These are phyloP conservation scores for Anastatus disparis DNA, from an alignment of 1,140 invertebrate genomes.

Conservation along the genomic window DNA sequence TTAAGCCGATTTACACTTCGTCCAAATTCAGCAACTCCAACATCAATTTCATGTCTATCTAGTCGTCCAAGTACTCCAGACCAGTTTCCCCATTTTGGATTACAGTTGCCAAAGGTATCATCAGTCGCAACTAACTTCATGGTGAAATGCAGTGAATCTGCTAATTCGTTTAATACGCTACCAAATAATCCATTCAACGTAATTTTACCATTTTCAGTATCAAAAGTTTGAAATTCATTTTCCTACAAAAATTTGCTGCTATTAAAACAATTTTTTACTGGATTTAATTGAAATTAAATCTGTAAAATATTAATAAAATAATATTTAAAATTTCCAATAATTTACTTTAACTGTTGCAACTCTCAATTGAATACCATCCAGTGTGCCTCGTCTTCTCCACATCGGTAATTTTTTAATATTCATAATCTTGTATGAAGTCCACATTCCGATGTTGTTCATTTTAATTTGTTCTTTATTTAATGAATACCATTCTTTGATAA, in stretches of 20 bases:
- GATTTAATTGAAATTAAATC: too few species aligned
- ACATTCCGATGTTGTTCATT: not conserved
- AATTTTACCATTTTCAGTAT: not conserved
- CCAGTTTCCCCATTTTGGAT: not conserved
- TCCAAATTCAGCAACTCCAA: conserved; percentile 22
- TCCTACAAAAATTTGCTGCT: too few species aligned
- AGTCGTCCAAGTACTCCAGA: conserved; percentile 19
- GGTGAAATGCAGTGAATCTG: not conserved
- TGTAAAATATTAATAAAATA: not conserved
- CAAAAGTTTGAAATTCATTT: not conserved
- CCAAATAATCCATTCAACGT: conserved; percentile 16
- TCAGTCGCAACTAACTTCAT: not conserved
- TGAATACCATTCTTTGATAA: conserved; percentile 28
- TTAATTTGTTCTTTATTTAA: not conserved
- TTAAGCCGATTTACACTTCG: conserved; percentile 1
- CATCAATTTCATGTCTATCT: not conserved
- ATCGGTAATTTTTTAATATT: not conserved
- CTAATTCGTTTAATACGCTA: not conserved
- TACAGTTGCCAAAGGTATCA: not conserved
- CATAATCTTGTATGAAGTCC: not conserved
- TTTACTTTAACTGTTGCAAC: conserved; percentile 23
- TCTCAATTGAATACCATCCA: not conserved
- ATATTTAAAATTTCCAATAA: not conserved
- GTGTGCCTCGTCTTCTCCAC: not conserved
- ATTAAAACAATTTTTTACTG: too few species aligned